Evolutionary conservation across 1,140 invertebrate genomes (phyloP).

Genomic region (Choristoneura fumiferana): DNA sequence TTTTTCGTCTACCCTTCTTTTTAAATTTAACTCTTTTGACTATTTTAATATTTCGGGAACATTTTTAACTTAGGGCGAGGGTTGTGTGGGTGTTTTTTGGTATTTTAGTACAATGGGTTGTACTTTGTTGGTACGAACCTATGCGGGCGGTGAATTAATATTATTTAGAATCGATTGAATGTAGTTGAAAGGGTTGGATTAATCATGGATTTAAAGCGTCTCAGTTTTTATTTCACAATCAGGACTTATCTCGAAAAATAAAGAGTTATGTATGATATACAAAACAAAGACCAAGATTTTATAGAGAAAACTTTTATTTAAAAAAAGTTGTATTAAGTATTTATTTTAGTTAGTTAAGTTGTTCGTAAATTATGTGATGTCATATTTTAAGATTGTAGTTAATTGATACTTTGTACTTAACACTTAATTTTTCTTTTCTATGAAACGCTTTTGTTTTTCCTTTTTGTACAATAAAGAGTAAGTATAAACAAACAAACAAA

Average conservation of each 20-base stretch:
- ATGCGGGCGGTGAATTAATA: slow-evolving; percentile 45
- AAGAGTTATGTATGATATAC: too few relatives aligned
- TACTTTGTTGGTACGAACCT: slow-evolving; percentile 31
- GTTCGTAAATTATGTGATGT: too few relatives aligned
- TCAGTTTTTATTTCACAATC: slow-evolving; percentile 27
- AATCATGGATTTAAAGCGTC: slow-evolving; percentile 38
- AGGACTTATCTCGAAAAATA: background rate
- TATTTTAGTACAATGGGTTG: slow-evolving; percentile 40
- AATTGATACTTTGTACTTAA: too few relatives aligned
- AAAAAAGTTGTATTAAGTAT: too few relatives aligned
- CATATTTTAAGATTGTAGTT: too few relatives aligned
- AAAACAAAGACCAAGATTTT: too few relatives aligned
- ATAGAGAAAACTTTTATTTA: too few relatives aligned
- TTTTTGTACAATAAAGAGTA: too few relatives aligned
- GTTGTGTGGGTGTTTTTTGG: slow-evolving; percentile 45
- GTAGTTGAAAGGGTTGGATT: slow-evolving; percentile 49
- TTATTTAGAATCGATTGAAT: slow-evolving; percentile 54
- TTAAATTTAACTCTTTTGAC: slow-evolving; percentile 77
- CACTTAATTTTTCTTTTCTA: too few relatives aligned
- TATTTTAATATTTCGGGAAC: slow-evolving; percentile 77
- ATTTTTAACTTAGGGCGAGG: slow-evolving; percentile 66
- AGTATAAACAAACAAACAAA: too few relatives aligned
- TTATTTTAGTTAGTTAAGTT: too few relatives aligned
- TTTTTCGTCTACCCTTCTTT: slow-evolving; percentile 64
- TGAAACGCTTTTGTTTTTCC: too few relatives aligned